phyloP scores from a whole-genome alignment of 2,797 vertebrate genomes.

The Tarsius wallacei region DNA sequence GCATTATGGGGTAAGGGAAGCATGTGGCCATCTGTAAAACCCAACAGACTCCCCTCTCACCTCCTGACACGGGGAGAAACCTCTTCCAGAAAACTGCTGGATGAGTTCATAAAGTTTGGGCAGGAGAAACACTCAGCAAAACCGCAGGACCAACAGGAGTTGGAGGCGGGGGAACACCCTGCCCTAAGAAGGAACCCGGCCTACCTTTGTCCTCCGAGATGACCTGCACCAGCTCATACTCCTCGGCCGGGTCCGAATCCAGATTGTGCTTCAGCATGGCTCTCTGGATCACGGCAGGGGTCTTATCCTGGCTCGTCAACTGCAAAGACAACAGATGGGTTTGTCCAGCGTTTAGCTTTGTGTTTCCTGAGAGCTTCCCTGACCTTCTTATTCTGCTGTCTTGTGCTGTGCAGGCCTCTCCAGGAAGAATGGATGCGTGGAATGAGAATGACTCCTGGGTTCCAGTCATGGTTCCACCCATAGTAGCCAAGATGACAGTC shows the following conservation, averaged over 20 bases:
- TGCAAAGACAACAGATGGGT: constrained; percentile 82
- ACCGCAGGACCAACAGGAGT: neutral
- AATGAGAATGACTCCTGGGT: neutral
- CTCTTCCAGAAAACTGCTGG: neutral
- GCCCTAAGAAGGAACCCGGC: accelerated
- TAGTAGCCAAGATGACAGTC: accelerated
- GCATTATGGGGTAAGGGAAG: neutral
- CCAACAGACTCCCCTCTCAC: neutral
- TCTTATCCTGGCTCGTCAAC: constrained; percentile 97
- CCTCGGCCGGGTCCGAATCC: constrained; percentile 92
- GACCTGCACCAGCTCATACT: constrained; percentile 97
- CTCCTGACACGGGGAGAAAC: neutral
- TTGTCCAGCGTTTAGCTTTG: too few species aligned
- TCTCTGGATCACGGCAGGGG: constrained; percentile 95
- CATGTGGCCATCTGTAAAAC: accelerated
- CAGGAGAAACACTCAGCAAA: neutral
- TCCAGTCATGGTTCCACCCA: neutral
- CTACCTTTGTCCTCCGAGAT: constrained; percentile 97
- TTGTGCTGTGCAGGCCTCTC: neutral
- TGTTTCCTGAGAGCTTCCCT: neutral
- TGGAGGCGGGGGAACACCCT: too few species aligned
- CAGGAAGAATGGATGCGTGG: neutral
- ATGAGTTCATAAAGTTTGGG: neutral
- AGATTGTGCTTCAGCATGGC: constrained; percentile 97
- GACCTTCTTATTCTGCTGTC: neutral